Percentiles rank a stretch among this genome's conserved stretches.
These are phyloP conservation scores for Bombyx mandarina DNA, from an alignment of 1,140 invertebrate genomes.

Conservation along the genomic window DNA sequence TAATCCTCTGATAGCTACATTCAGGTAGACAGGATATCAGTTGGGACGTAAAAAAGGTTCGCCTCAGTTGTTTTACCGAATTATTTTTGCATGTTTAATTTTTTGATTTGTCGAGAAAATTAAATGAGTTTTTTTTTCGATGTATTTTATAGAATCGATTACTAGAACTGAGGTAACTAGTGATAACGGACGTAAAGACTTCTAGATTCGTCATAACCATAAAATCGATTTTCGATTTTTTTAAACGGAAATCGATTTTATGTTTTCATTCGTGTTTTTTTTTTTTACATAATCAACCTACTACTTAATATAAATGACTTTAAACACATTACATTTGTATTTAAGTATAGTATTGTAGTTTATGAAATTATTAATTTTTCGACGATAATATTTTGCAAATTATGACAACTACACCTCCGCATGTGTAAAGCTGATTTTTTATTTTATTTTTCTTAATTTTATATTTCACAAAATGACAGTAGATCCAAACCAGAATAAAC, in stretches of 20 bases:
- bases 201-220: no score
- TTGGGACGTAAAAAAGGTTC: slow-evolving; percentile 12
- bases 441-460: slow-evolving; percentile 22
- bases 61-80: slow-evolving; percentile 42
- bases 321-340: slow-evolving; percentile 65
- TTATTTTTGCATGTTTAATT: slow-evolving; percentile 7
- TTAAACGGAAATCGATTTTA: no score
- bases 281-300: no score
- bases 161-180: slow-evolving; percentile 24
- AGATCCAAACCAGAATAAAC: no score
- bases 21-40: background rate
- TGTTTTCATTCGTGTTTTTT: no score
- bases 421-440: slow-evolving; percentile 34
- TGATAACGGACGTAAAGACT: no score
- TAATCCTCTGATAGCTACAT: slow-evolving; percentile 48
- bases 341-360: slow-evolving; percentile 60
- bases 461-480: no score
- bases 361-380: slow-evolving; percentile 42
- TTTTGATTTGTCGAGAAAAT: slow-evolving; percentile 8
- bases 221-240: no score
- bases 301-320: slow-evolving; percentile 30
- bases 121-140: slow-evolving; percentile 15
- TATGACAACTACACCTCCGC: slow-evolving; percentile 57
- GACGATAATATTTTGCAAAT: slow-evolving; percentile 43
- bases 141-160: slow-evolving; percentile 20